A percentile compares a stretch with the other conserved stretches of the same genome.
Evolutionary conservation across 2,797 vertebrate species (phyloP).

Genomic region (Coilia nasus): DNA sequence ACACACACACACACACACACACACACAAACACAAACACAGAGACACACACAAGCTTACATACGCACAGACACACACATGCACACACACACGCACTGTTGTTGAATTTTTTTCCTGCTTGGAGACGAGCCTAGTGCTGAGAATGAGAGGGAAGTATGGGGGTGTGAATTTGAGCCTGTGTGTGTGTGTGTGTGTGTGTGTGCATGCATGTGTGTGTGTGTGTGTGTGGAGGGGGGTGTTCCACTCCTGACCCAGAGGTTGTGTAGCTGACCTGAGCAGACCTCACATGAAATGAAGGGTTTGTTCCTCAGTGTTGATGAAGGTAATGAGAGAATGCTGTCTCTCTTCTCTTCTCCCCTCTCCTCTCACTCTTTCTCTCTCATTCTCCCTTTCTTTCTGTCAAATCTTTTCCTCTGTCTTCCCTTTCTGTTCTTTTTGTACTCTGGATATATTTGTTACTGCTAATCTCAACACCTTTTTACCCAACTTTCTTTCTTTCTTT

Average conservation of each 20-base stretch:
- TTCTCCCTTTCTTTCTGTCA: background rate
- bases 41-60: background rate
- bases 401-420: background rate
- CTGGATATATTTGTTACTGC: too few species aligned
- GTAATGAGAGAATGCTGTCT: background rate
- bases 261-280: too few species aligned
- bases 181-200: too few species aligned
- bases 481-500: background rate
- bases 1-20: too few species aligned
- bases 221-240: conserved; percentile 33
- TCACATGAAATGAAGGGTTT: too few species aligned
- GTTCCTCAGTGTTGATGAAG: too few species aligned
- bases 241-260: too few species aligned
- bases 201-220: background rate
- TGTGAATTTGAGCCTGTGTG: conserved; percentile 35
- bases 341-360: background rate
- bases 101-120: too few species aligned
- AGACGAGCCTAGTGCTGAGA: background rate
- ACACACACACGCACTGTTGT: too few species aligned
- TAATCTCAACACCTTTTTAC: too few species aligned
- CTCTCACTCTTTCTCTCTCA: background rate
- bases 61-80: background rate
- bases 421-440: too few species aligned
- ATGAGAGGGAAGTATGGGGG: conserved; percentile 47
- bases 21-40: background rate